Base-by-base conservation (phyloP, 2,113 vertebrate genomes). In the Thryonomys swinderianus region DNA sequence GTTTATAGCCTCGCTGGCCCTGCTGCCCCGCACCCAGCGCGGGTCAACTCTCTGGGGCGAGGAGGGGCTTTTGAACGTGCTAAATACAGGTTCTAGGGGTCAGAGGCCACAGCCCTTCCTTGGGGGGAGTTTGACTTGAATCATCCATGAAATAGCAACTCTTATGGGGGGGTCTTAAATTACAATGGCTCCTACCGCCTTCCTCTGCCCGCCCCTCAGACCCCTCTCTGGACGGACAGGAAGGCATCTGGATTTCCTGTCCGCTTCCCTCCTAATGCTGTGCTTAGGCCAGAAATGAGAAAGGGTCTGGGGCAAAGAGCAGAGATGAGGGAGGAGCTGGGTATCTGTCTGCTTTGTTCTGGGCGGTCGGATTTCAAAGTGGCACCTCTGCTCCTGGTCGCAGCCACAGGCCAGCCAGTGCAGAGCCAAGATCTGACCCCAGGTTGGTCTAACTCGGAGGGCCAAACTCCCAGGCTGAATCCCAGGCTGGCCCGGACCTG, bases 31-130 rank as follows among this genome's bases (percentile, higher is more conserved):
- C 53, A 96, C 97, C 97, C 97, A 95, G 79, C 95, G 88, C 95
- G 97, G 98, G 97, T 98, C 98, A 98, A 87, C 98, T 97, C 98
- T 98, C 96, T 62, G 88, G 99, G 98, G 98, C 97, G 95, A 96
- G 89, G 16, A 97, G 85, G 98, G 97, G 98, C 98, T 98, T 99
- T 99, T 99, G 99, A 98, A 98, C 95, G 98, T 98, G 98, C 98
- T 98, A 98, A 99, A 98, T 98, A 97, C 98, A 98, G 99, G 98
- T 99, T 99, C 98, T 98, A 95, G 96, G 97, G 99, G 99, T 99
- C 99, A 99, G 96, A 99, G 99, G 99, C 99, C 99, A 98, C 95
- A 96, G 97, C 98, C 98, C 98, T 98, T 99, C 98, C 99, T 98
- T 64, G 97, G 98, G 99, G 98, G 96, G 98, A 98, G 98, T 98